Evolutionary conservation across 2,113 vertebrate species (phyloP), one percentile per base, ranked within the genome.

Genomic region (Daphoenositta chrysoptera): DNA sequence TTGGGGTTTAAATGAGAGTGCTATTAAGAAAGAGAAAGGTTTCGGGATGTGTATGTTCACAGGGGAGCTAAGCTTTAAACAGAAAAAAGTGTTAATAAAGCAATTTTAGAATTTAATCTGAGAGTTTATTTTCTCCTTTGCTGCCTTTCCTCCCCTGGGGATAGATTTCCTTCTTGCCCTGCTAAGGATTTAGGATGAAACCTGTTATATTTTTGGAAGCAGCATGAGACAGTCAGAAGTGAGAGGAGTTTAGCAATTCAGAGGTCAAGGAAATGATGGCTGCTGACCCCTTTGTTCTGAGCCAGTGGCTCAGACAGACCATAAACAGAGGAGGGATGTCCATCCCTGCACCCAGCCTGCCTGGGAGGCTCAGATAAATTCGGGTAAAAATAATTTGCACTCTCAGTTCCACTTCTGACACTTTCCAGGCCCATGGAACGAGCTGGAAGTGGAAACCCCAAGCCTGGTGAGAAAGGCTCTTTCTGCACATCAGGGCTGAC

Each of bases 41-140:
- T 96, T 82, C 31, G 37, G 76, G 92, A 89, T n/a, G 57, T 37
- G 76, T 24, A 4, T 58, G 87, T 30, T 92, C 94, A 60, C 28
- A 5, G 84, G 66, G 73, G 92, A 91, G 7, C 64, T 48, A 54
- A 83, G 65, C 68, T 68, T 93, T 76, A 60, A 86, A 83, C 65
- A 69, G 45, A 64, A 72, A 64, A 54, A 87, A 85, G 58, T 88
- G 83, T 91, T 95, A 92, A 96, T 91, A 96, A 94, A 96, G 89
- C 90, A 88, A 93, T 91, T 95, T 90, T 84, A 72, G 90, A 95
- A 91, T 93, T 94, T 96, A 95, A 96, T 95, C 87, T 78, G 83
- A 56, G 93, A 92, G 83, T 95, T 94, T 94, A 92, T 96, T 95
- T 96, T 81, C 87, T 84, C 82, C 88, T 95, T 90, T 96, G 89